Percentiles rank a stretch among this genome's conserved stretches.
phyloP scores from a whole-genome alignment of 1,140 invertebrate genomes.

The Drosophila hydei region DNA sequence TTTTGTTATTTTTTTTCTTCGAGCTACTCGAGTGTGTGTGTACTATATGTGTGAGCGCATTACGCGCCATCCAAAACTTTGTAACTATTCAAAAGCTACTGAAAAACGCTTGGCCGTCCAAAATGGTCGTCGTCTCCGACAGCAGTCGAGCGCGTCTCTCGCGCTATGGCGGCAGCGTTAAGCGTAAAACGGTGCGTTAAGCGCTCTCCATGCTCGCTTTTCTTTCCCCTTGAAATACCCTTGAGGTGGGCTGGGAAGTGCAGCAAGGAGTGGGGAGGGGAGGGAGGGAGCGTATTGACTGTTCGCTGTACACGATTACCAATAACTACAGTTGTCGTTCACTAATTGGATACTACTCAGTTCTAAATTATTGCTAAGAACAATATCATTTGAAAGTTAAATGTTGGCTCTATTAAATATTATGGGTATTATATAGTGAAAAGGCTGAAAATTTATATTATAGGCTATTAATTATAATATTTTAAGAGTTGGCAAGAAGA shows the following conservation, averaged over 20 bases:
- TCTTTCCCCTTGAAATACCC: background rate
- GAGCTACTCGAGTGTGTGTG: slow-evolving; percentile 3
- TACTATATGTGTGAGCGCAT: slow-evolving; percentile 19
- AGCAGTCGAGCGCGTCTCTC: slow-evolving; percentile 73
- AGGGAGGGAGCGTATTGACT: too few species aligned
- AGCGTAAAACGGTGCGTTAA: slow-evolving; percentile 72
- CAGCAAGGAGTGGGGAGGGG: too few species aligned
- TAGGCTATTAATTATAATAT: too few species aligned
- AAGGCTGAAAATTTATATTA: too few species aligned
- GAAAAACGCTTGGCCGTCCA: slow-evolving; percentile 61
- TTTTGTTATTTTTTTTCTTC: slow-evolving; percentile 7
- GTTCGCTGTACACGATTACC: too few species aligned
- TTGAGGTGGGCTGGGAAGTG: too few species aligned
- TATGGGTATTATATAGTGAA: too few species aligned
- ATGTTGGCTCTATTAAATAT: too few species aligned
- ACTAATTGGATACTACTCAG: too few species aligned
- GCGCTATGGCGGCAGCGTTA: slow-evolving; percentile 76
- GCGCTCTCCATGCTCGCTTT: slow-evolving; percentile 15
- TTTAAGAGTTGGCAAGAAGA: too few species aligned
- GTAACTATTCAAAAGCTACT: slow-evolving; percentile 75
- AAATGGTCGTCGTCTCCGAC: slow-evolving; percentile 82
- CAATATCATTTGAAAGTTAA: too few species aligned
- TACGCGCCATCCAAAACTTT: slow-evolving; percentile 40
- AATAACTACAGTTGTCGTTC: background rate
- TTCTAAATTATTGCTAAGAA: too few species aligned